These are phyloP conservation scores for Perca fluviatilis DNA, from an alignment of 2,113 vertebrate genomes.

Conservation along the genomic window DNA sequence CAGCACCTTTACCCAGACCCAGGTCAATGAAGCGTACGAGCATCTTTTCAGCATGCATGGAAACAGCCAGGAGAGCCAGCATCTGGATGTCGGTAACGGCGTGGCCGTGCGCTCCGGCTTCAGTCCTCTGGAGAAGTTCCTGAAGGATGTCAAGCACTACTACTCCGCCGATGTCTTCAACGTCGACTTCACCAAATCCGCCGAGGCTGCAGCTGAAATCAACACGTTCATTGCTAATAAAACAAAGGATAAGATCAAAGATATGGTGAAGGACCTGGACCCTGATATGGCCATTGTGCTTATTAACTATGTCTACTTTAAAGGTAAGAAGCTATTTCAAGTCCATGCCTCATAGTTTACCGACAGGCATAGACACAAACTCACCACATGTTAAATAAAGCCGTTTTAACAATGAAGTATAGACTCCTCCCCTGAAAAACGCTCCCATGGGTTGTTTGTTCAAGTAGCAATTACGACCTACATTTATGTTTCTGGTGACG, in stretches of 20 bases:
- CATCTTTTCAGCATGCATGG: conserved; percentile 76
- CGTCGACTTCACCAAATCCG: conserved; percentile 82
- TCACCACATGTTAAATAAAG: too few species aligned
- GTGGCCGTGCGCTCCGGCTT: conserved; percentile 71
- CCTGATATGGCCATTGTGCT: conserved; percentile 81
- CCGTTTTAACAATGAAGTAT: too few species aligned
- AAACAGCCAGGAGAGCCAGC: conserved; percentile 63
- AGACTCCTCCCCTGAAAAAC: too few species aligned
- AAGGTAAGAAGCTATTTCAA: conserved; percentile 70
- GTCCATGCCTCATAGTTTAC: too few species aligned
- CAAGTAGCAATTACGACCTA: too few species aligned
- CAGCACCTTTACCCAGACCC: neutral
- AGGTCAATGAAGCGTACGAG: conserved; percentile 76
- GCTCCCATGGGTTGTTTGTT: too few species aligned
- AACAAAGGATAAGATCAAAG: conserved; percentile 82
- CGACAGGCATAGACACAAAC: too few species aligned
- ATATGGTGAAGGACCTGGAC: conserved; percentile 82
- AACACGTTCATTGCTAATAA: conserved; percentile 80
- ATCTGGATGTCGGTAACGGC: conserved; percentile 76
- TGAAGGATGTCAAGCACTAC: conserved; percentile 63
- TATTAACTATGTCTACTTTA: conserved; percentile 84
- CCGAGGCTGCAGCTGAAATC: conserved; percentile 76
- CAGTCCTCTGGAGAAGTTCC: conserved; percentile 68
- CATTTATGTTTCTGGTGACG: too few species aligned
- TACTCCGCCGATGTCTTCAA: conserved; percentile 77